Percentiles rank a stretch among this genome's conserved stretches.
Evolutionary conservation across 2,113 vertebrate species (phyloP).

Genomic region (Aramus guarauna): DNA sequence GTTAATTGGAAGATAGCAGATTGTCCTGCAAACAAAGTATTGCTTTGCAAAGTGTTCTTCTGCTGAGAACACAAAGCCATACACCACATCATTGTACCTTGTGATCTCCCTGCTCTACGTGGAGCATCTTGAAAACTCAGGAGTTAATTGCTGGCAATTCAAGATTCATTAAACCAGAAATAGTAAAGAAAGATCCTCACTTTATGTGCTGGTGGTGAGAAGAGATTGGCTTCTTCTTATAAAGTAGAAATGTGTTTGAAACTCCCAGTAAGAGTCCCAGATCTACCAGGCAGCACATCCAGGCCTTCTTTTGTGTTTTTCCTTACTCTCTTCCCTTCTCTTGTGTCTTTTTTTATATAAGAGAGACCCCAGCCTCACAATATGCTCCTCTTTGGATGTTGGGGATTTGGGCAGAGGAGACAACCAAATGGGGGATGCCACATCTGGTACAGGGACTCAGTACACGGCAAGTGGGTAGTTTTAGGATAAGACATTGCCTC

Average conservation of each 20-base stretch:
- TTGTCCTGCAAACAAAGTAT: background rate
- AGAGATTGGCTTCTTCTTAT: background rate
- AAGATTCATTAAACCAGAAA: background rate
- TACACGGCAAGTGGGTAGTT: background rate
- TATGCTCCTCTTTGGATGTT: background rate
- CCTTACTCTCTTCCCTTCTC: background rate
- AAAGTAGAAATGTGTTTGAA: background rate
- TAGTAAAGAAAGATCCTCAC: background rate
- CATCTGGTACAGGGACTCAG: background rate
- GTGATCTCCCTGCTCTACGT: background rate
- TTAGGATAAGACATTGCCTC: background rate
- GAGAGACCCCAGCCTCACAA: background rate
- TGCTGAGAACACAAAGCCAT: background rate
- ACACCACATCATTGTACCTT: background rate
- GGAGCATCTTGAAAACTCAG: background rate
- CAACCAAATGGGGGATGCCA: background rate
- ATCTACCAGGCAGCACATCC: background rate
- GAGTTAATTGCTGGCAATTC: background rate
- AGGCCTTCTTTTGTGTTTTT: background rate
- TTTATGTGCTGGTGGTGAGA: background rate
- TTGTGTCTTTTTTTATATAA: background rate
- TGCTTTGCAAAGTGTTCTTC: background rate
- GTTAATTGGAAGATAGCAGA: background rate
- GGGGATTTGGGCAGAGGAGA: background rate
- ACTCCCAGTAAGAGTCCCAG: rapidly evolving